Evolutionary conservation across 2,888 invertebrate genomes (phyloP).

Genomic region (Volucella bombylans): DNA sequence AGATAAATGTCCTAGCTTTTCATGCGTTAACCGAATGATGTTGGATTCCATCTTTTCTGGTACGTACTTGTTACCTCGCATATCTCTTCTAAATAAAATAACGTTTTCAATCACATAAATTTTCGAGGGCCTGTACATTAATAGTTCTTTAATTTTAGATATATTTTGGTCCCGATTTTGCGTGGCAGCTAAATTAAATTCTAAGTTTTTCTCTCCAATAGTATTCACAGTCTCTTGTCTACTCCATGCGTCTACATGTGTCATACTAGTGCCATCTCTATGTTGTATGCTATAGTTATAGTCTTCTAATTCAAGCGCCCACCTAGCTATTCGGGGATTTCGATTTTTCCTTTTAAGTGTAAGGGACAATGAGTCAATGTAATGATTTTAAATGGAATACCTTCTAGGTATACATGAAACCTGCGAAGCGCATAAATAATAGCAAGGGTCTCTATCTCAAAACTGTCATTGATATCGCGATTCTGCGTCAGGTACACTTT

Average conservation of each 20-base stretch:
- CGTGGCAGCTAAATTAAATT: background rate
- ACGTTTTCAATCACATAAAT: slow-evolving; percentile 16
- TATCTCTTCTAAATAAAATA: slow-evolving; percentile 18
- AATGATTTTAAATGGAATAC: too few relatives aligned
- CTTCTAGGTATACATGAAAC: slow-evolving; percentile 8
- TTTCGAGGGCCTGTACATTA: background rate
- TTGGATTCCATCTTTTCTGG: background rate
- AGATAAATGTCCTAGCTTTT: slow-evolving; percentile 76
- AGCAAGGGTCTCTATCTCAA: too few relatives aligned
- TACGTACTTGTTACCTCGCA: background rate
- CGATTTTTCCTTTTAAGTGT: background rate
- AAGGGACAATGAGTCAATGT: too few relatives aligned
- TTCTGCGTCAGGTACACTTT: too few relatives aligned
- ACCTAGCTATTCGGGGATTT: background rate
- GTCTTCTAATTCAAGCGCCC: background rate
- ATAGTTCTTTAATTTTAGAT: background rate
- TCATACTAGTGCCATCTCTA: background rate
- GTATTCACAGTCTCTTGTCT: slow-evolving; percentile 6
- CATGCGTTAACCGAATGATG: slow-evolving; percentile 73
- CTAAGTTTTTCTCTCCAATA: background rate
- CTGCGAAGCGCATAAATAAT: background rate
- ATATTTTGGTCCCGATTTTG: background rate
- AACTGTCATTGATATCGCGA: too few relatives aligned
- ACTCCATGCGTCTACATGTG: background rate
- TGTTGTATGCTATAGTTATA: slow-evolving; percentile 1